Evolutionary conservation across 2,797 vertebrate genomes (phyloP), one percentile per base, ranked within the genome.

Genomic region (Myotis pilosus): DNA sequence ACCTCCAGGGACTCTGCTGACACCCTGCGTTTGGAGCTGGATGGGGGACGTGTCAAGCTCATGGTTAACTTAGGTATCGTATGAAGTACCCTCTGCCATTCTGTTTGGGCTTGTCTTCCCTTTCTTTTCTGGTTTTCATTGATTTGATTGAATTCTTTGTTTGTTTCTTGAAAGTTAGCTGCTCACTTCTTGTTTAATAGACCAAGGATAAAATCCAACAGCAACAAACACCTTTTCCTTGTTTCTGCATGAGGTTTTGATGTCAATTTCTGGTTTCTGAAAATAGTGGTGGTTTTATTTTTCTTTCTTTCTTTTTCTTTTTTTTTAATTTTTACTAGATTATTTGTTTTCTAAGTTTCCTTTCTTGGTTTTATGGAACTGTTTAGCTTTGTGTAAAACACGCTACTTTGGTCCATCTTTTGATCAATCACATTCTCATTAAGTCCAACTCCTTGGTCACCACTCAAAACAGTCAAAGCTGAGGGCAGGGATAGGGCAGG

Each of bases 11-110:
- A 99, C 84, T 99, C 99, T 0, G 99, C 99, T 0, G 99, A 99
- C 97, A 99, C 99, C 0, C 97, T 99, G 74, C 98, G 99, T 19
- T 98, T 99, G 84, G 99, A 99, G 98, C 98, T 99, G 97, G 99
- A 99, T 23, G 99, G 99, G 30, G 99, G 99, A 23, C 98, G 99
- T 0, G 99, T 99, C 98, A 99, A 99, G 96, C 99, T 99, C 92
- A 99, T 99, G 97, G 99, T 99, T 98, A 99, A 99, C 97, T 95
- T 99, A 99, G 99, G 99, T 99, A 99, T 99, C 95, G 99, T 99
- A 99, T 98, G 91, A 91, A 97, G 96, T 96, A 85, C 96, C 96
- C 97, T 94, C 94, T 88, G 96, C 92, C 92, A 94, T 89, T 97
- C 85, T 88, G 66, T 98, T 95, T 98, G 98, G 98, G 98, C 98